Percentiles rank a stretch among this genome's conserved stretches.
These are phyloP conservation scores for Sinopyrophorus schimmeli DNA, from an alignment of 2,888 invertebrate species.

Conservation along the genomic window DNA sequence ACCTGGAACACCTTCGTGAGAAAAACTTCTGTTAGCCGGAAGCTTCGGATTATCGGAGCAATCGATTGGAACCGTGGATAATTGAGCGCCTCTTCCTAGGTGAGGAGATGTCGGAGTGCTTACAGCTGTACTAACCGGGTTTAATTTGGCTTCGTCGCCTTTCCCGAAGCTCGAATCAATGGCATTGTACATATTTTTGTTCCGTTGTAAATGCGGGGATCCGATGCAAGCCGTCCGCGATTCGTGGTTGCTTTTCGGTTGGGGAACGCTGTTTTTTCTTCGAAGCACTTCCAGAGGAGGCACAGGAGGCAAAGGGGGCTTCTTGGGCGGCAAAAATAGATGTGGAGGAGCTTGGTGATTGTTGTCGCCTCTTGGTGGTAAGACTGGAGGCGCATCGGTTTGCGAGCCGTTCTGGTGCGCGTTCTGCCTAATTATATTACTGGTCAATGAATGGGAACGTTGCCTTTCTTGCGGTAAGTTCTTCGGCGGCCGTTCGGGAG, in stretches of 20 bases:
- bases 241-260: conserved; percentile 54
- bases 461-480: conserved; percentile 59
- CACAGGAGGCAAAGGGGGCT: conserved; percentile 73
- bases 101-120: conserved; percentile 55
- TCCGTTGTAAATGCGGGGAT: conserved; percentile 66
- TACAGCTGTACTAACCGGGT: conserved; percentile 47
- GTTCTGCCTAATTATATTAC: conserved; percentile 29
- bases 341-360: conserved; percentile 57
- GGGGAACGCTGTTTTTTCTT: conserved; percentile 54
- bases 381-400: conserved; percentile 56
- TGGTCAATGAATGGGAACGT: conserved; percentile 60
- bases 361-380: conserved; percentile 60
- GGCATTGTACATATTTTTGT: conserved; percentile 62
- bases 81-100: conserved; percentile 45
- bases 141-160: conserved; percentile 30
- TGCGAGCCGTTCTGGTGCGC: conserved; percentile 44
- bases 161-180: conserved; percentile 56
- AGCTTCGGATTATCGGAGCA: conserved; percentile 34
- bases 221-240: conserved; percentile 65
- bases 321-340: conserved; percentile 66
- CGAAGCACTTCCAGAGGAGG: conserved; percentile 66
- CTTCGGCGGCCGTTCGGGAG: conserved; percentile 73
- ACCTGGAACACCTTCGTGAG: conserved; percentile 42
- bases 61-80: conserved; percentile 39
- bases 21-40: conserved; percentile 44